phyloP scores from a whole-genome alignment of 2,888 invertebrate species.

The Phrixothrix hirtus region DNA sequence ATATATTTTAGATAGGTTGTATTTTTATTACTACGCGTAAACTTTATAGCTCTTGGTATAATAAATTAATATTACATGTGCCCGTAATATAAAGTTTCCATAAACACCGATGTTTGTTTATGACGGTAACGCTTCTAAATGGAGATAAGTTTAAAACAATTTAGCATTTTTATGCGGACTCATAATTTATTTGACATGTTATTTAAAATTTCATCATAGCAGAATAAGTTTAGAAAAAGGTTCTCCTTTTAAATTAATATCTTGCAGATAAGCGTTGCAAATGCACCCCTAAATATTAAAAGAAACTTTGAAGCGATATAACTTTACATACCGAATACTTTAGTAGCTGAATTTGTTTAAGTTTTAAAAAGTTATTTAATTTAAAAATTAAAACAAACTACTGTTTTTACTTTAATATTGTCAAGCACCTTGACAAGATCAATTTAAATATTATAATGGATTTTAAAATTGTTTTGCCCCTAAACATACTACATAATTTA shows the following conservation, averaged over 20 bases:
- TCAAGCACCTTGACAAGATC: too few species aligned
- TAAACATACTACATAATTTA: too few species aligned
- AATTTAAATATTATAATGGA: too few species aligned
- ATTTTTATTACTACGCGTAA: slow-evolving; percentile 29
- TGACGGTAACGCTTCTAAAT: slow-evolving; percentile 22
- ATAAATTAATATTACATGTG: slow-evolving; percentile 39
- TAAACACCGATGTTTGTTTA: slow-evolving; percentile 36
- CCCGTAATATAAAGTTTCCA: slow-evolving; percentile 36
- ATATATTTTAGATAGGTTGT: not conserved
- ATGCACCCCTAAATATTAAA: slow-evolving; percentile 2
- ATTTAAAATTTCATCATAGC: slow-evolving; percentile 23
- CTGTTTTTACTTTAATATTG: too few species aligned
- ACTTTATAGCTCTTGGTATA: slow-evolving; percentile 31
- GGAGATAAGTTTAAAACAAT: slow-evolving; percentile 33
- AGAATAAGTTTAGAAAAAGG: slow-evolving; percentile 8
- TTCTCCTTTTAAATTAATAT: slow-evolving; percentile 1
- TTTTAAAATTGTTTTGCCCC: too few species aligned
- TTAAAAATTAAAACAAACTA: too few species aligned
- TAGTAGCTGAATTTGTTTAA: not conserved
- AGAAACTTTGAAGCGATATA: not conserved
- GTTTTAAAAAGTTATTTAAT: too few species aligned
- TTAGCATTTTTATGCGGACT: slow-evolving; percentile 22
- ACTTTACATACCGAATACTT: not conserved
- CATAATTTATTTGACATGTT: slow-evolving; percentile 24
- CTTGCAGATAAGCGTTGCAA: slow-evolving; percentile 6